Base-by-base conservation (phyloP, 2,888 invertebrate genomes). In the Lagria hirta region DNA sequence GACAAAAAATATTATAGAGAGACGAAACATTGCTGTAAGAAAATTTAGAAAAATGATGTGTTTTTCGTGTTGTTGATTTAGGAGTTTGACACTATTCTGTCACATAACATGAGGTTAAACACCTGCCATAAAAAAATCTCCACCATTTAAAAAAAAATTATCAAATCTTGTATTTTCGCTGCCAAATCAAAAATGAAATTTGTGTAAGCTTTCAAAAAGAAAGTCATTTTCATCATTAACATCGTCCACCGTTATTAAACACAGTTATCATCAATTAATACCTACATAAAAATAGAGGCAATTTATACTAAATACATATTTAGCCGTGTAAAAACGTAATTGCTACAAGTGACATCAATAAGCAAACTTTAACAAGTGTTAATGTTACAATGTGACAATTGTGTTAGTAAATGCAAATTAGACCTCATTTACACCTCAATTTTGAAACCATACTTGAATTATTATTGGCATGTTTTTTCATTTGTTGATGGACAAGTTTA, bases 31-130 rank as follows among this genome's bases (percentile, higher is more conserved):
- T 30, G 37, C 29, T 51, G 27, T 30, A 18, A 32, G 43, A 48
- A 41, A 50, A 46, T 43, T 47, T 41, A 45, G 41, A 49, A 45
- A 40, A 29, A 33, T 37, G 33, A 43, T 43, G 47, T 47, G 47
- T 28, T 47, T 48, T 43, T 45, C 22, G 48, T 33, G 30, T n/a
- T 54, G 52, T 57, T 58, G 51, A 43, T 46, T 43, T 47, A 52
- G 54, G 43, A 57, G 57, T 54, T 57, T 59, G 59, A 55, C 59
- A 59, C 57, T 46, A 47, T 40, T 45, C 44, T 52, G 58, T 56
- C 55, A 58, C 50, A 50, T 48, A 48, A 26, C 48, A 48, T 37
- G 40, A 49, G 36, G 34, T 35, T 49, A 41, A 48, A 43, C 40
- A 41, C 44, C 41, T 40, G 35, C 43, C 43, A 27, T 42, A 24